Base-by-base conservation (phyloP, 2,888 invertebrate genomes). In the Ectobius pallidus region DNA sequence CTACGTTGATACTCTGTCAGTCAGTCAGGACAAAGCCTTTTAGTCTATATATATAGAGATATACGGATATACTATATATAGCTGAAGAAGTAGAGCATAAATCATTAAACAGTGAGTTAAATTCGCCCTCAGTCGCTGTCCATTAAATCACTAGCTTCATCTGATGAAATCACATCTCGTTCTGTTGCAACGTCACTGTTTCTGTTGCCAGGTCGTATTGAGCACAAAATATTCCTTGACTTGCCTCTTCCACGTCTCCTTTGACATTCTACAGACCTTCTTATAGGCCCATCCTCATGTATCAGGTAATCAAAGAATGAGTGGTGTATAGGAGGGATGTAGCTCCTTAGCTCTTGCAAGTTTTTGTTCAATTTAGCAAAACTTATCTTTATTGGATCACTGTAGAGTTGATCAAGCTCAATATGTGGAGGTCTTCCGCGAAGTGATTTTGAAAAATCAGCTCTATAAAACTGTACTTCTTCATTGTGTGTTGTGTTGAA, bases 311-410 rank as follows among this genome's bases (percentile, higher is more conserved):
- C 49, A 49, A 49, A 49, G 49, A 49, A 49, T 14, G 49, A 14
- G 49, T 49, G 49, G 49, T 49, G 49, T 49, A 49, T 14, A 49
- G 49, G 49, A 14, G 49, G 49, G 49, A 49, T 49, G 49, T 14
- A 49, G n/a, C n/a, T 18, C n/a, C n/a, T n/a, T n/a, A 49, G n/a
- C n/a, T n/a, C 49, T 49, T 14, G 49, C 49, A 49, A 49, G n/a
- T n/a, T n/a, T 14, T 49, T 49, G 16, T 7, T 49, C 49, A 7
- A 49, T n/a, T 49, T 49, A 49, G 49, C n/a, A n/a, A n/a, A n/a
- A 42, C 42, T 42, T 42, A 42, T 14, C 42, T 42, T 42, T 42
- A 42, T 42, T 42, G 42, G 42, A 42, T 42, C 42, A 42, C 42
- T 42, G 42, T 42, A 58, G 3, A 58, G 25, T 20, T 16, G 18